Evolutionary conservation across 2,113 vertebrate species (phyloP), one percentile per base, ranked within the genome.

Genomic region (Catharus bicknelli): DNA sequence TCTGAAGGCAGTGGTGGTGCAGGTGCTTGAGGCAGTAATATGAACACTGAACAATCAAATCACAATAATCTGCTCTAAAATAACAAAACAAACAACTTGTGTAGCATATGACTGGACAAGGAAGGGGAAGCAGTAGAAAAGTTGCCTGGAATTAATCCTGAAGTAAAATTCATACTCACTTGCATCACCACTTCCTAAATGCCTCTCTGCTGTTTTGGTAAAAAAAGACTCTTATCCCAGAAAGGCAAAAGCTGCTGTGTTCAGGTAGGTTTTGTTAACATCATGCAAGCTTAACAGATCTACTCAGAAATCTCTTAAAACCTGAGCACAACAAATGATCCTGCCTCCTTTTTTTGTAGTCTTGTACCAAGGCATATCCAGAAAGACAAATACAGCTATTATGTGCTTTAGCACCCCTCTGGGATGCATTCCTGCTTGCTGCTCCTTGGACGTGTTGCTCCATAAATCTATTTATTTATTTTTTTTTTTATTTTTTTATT

Each of bases 341-440:
- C 81, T 58, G 29, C 68, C 55, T 79, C 55, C 40, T 42, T 59
- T 74, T 75, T 93, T 48, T 86, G 68, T 88, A 86, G 43, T 67
- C 82, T 88, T 80, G 66, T 82, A 82, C 58, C 50, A 73, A 51
- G 79, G 50, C 76, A 82, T 91, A 88, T 86, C 77, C 45, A 93
- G 83, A 80, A 95, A 95, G 94, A 97, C 57, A 95, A 94, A 96
- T 94, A 61, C 43, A 83, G 80, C 86, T 91, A 94, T 93, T 96
- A 86, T 36, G 74, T 66, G 36, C 70, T 91, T 95, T 92, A 95
- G 92, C 79, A 81, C 83, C 62, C 88, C 90, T 88, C 75, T 95
- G 95, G 79, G 93, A 94, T 72, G 80, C 76, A 85, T 96, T 96
- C 93, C 88, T 90, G 59, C 80, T 93, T 6, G 0, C 78, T 85